Evolutionary conservation across 1,140 invertebrate genomes (phyloP).

Genomic region (Drosophila athabasca): DNA sequence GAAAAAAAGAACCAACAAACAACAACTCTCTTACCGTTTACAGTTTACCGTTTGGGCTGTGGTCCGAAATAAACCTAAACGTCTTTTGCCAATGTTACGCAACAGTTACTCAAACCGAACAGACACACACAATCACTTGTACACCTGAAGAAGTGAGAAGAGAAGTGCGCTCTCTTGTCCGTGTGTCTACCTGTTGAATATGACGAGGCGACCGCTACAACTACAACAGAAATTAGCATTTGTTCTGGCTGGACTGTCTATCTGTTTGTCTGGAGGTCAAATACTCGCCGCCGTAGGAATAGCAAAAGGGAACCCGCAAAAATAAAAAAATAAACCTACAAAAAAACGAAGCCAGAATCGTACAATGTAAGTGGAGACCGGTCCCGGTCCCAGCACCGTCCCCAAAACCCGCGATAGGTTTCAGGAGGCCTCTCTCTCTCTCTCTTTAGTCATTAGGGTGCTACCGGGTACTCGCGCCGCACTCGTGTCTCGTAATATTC

Average conservation of each 20-base stretch:
- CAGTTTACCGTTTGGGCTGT: no score
- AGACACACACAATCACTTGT: no score
- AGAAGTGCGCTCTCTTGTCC: no score
- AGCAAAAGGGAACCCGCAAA: constrained; percentile 13
- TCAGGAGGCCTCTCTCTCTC: neutral
- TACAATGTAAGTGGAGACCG: constrained; percentile 8
- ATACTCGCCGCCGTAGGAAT: neutral
- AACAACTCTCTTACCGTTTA: no score
- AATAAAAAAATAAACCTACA: constrained; percentile 18
- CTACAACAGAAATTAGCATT: constrained; percentile 71
- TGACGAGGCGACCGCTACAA: constrained; percentile 9
- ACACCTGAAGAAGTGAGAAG: no score
- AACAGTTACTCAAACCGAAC: no score
- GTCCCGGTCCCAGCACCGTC: neutral
- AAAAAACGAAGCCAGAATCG: constrained; percentile 25
- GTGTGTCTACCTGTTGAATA: constrained; percentile 19
- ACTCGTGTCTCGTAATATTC: constrained; percentile 23
- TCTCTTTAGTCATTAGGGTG: constrained; percentile 29
- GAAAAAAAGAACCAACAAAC: no score
- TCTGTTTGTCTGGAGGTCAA: neutral
- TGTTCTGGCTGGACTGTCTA: constrained; percentile 46
- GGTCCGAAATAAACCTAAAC: no score
- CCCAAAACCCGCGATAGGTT: neutral
- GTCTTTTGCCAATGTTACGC: neutral
- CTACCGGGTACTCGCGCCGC: neutral